phyloP scores from a whole-genome alignment of 2,888 invertebrate genomes.

The Exocentrus adspersus region DNA sequence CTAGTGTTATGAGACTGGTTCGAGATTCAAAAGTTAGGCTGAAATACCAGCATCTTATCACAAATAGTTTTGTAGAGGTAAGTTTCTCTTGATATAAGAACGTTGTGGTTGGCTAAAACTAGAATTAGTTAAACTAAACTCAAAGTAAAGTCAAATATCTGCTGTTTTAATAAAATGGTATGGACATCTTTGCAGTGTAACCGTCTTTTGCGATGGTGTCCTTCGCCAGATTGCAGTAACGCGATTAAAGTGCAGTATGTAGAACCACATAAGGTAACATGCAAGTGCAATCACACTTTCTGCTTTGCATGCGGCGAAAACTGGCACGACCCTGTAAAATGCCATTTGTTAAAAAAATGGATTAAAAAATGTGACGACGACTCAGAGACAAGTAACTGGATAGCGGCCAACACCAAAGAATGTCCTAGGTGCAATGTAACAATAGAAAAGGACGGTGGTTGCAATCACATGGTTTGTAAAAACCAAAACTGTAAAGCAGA shows the following conservation, averaged over 20 bases:
- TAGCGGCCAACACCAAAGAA: conserved; percentile 98
- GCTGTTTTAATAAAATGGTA: too few species aligned
- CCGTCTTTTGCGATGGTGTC: conserved; percentile 96
- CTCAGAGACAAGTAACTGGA: conserved; percentile 99
- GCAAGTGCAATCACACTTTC: conserved; percentile 92
- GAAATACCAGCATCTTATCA: conserved; percentile 97
- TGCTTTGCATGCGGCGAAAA: conserved; percentile 97
- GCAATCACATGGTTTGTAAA: conserved; percentile 99
- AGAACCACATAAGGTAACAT: conserved; percentile 91
- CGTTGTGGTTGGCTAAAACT: too few species aligned
- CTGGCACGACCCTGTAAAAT: conserved; percentile 99
- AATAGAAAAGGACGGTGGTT: conserved; percentile 97
- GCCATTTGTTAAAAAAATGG: conserved; percentile 93
- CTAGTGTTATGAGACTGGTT: conserved; percentile 92
- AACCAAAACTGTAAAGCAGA: conserved; percentile 98
- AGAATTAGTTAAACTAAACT: too few species aligned
- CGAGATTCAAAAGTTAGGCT: conserved; percentile 87
- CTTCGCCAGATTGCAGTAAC: conserved; percentile 96
- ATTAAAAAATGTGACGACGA: conserved; percentile 99
- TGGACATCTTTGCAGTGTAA: conserved; percentile 80
- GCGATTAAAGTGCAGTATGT: conserved; percentile 92
- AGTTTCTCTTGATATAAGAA: conserved; percentile 44
- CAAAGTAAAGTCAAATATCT: too few species aligned
- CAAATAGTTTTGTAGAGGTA: conserved; percentile 98
- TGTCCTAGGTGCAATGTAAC: conserved; percentile 98